Conservation (phyloP, 2,113 vertebrate genomes). For the Phasianus colchicus region DNA sequence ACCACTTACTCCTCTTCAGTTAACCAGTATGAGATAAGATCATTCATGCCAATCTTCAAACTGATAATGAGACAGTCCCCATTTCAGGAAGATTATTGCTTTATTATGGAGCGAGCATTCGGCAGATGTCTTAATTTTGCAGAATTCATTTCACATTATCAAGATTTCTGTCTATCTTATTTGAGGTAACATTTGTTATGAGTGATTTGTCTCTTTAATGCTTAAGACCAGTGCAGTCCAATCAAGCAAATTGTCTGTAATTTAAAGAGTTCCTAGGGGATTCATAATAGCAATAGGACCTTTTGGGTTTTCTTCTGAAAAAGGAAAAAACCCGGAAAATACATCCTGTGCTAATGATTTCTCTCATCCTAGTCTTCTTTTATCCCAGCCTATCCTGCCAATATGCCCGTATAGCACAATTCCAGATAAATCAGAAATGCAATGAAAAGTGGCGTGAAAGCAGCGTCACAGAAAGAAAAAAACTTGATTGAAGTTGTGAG, state of each 20-base stretch:
- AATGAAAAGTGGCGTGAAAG: constrained; percentile 73
- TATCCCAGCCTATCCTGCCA: constrained; percentile 68
- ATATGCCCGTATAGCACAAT: constrained; percentile 50
- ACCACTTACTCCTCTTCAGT: background rate
- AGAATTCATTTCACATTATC: constrained; percentile 69
- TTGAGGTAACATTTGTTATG: constrained; percentile 73
- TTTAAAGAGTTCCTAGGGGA: constrained; percentile 69
- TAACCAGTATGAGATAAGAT: constrained; percentile 43
- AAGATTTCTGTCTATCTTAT: constrained; percentile 70
- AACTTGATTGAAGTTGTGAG: constrained; percentile 73
- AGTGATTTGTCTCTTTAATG: constrained; percentile 69
- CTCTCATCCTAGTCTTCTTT: constrained; percentile 60
- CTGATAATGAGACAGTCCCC: constrained; percentile 54
- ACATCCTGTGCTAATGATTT: constrained; percentile 67
- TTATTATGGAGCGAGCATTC: constrained; percentile 50
- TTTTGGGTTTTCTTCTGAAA: constrained; percentile 39
- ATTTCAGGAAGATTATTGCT: constrained; percentile 58
- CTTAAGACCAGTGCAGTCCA: constrained; percentile 63
- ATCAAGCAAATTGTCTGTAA: constrained; percentile 74
- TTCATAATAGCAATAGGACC: constrained; percentile 46
- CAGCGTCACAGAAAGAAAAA: constrained; percentile 35
- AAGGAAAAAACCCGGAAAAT: constrained; percentile 10
- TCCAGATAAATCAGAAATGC: constrained; percentile 72
- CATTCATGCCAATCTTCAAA: constrained; percentile 40
- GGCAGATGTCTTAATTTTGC: constrained; percentile 67